Evolutionary conservation across 2,888 invertebrate genomes (phyloP).

Genomic region (Abrostola tripartita): DNA sequence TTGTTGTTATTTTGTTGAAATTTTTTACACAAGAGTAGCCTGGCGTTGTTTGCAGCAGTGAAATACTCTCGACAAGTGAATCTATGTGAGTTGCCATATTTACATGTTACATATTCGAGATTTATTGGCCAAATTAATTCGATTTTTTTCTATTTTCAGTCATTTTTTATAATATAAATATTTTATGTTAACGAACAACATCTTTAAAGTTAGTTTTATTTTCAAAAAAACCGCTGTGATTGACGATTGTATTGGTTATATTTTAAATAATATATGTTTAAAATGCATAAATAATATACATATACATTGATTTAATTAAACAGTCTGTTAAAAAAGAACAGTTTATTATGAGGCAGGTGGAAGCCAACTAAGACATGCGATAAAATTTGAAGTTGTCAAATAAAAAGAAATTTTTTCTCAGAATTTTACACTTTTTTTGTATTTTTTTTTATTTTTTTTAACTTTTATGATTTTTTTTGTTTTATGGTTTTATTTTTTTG

Average conservation of each 20-base stretch:
- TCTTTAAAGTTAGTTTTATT: constrained; percentile 28
- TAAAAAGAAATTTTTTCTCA: constrained; percentile 69
- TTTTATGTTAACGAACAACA: constrained; percentile 15
- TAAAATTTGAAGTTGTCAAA: constrained; percentile 68
- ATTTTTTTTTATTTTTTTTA: constrained; percentile 60
- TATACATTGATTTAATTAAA: constrained; percentile 47
- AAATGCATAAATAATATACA: constrained; percentile 48
- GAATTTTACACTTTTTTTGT: constrained; percentile 67
- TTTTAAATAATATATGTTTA: constrained; percentile 32
- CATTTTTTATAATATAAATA: constrained; percentile 22
- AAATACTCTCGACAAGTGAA: constrained; percentile 12
- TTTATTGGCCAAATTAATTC: constrained; percentile 27
- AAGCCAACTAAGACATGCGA: constrained; percentile 62
- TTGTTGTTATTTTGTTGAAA: neutral
- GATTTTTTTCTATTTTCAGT: constrained; percentile 18
- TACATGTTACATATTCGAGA: constrained; percentile 21
- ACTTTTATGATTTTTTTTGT: constrained; percentile 62
- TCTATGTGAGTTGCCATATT: constrained; percentile 21
- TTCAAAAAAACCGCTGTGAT: constrained; percentile 39
- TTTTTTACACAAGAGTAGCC: constrained; percentile 21
- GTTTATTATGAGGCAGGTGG: constrained; percentile 53
- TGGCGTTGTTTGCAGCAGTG: constrained; percentile 10
- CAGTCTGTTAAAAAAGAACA: constrained; percentile 44
- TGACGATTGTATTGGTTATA: constrained; percentile 29
- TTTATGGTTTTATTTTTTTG: constrained; percentile 66